Conservation (phyloP, 2,113 vertebrate species). For the Ceyx margarethae region DNA sequence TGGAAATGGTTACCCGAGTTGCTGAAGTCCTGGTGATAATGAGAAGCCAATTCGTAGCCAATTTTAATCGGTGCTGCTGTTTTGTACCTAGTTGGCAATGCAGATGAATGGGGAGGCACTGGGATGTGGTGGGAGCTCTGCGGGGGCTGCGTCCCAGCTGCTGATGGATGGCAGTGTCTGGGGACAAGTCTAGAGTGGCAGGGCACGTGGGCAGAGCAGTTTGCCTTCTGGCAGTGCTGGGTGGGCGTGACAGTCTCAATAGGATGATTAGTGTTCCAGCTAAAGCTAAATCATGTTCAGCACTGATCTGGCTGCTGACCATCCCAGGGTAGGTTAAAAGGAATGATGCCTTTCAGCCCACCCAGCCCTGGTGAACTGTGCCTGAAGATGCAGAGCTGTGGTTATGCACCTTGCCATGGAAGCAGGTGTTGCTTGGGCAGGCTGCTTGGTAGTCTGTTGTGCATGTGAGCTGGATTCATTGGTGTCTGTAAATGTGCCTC, state of each 20-base stretch:
- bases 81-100: neutral
- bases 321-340: neutral
- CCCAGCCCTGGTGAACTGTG: neutral
- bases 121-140: neutral
- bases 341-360: neutral
- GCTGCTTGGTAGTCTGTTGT: neutral
- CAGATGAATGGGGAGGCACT: fast-evolving
- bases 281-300: neutral
- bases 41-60: neutral
- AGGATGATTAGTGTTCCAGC: neutral
- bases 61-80: neutral
- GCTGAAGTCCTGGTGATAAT: neutral
- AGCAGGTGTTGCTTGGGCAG: neutral
- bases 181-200: neutral
- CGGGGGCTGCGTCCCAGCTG: neutral
- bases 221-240: neutral
- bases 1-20: neutral
- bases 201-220: neutral
- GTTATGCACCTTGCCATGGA: neutral
- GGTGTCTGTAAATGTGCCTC: neutral
- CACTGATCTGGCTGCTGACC: neutral
- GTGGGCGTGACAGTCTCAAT: neutral
- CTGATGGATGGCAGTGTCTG: neutral
- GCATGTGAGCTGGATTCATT: fast-evolving
- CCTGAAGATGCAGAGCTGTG: neutral